These are phyloP conservation scores for Mustela erminea DNA, from an alignment of 2,797 vertebrate species.

Conservation along the genomic window DNA sequence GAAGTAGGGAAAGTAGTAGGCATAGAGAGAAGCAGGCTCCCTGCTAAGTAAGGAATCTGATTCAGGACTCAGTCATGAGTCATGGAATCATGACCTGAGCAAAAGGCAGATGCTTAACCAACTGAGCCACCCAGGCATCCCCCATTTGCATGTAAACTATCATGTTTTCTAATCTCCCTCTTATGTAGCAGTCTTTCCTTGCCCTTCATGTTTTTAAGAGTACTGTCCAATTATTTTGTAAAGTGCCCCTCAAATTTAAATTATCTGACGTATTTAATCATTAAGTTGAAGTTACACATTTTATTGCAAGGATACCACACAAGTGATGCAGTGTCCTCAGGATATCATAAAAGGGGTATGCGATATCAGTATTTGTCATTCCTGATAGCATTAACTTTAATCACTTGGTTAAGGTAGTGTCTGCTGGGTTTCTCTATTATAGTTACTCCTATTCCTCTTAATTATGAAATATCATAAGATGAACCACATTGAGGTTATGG, in stretches of 20 bases:
- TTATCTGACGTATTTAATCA: background rate
- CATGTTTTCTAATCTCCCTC: background rate
- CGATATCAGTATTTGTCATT: background rate
- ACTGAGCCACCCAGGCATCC: no score
- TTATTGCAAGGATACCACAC: background rate
- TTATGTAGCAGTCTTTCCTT: background rate
- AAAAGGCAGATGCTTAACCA: no score
- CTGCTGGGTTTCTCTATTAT: background rate
- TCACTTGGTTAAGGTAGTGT: background rate
- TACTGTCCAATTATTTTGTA: background rate
- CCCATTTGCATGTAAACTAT: background rate
- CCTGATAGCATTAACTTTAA: background rate
- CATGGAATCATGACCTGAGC: no score
- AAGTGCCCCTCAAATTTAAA: background rate
- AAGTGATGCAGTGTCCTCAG: no score
- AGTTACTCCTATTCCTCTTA: background rate
- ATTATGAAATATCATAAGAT: background rate
- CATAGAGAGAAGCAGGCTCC: no score
- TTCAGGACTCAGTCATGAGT: no score
- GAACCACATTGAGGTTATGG: background rate
- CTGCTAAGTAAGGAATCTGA: no score
- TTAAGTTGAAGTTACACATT: background rate
- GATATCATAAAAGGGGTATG: background rate
- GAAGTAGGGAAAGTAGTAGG: no score
- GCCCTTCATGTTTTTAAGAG: background rate